Base-by-base conservation (phyloP, 2,888 invertebrate species). In the Melipona bicolor region DNA sequence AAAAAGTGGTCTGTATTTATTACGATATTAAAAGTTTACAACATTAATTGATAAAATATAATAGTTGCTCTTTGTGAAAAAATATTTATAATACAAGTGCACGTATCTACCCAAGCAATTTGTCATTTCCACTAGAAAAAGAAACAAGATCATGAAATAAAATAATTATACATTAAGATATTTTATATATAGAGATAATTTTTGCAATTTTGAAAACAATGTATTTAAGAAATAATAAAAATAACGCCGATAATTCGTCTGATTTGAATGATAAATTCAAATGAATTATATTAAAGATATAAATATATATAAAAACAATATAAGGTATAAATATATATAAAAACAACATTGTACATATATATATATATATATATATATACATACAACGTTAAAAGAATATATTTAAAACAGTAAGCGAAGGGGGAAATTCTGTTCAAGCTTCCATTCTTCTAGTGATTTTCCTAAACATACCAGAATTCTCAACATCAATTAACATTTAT, bases 1-100 rank as follows among this genome's bases (percentile, higher is more conserved):
- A 73, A 81, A 72, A 24, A 72, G 56, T 54, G 61, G 77, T 19
- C 77, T 86, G 68, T 88, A 81, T 73, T 81, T 78, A 24, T 52
- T 87, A 32, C 54, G 65, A 65, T 88, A 86, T 32, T 88, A 50
- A 88, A 49, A 3, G 15, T 49, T 64, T 71, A 0, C 27, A 64
- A 17, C n/a, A n/a, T 49, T 9, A 67, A 69, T 17, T 43, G 21
- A 43, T 54, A 21, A 19, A 27, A 43, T 15, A 13, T 17, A 72
- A 2, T 43, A 24, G 19, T 50, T 43, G 21, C 61, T n/a, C n/a
- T 59, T 52, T 54, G 36, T 36, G n/a, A 69, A 56, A 56, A n/a
- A 56, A 17, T 27, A 50, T 68, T 68, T 68, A 21, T 19, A 19
- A 56, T 5, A 2, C 36, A 36, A 36, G 36, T 56, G 15, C 15